Evolutionary conservation across 2,888 invertebrate genomes (phyloP).

Genomic region (Tromatobia lineatoria): DNA sequence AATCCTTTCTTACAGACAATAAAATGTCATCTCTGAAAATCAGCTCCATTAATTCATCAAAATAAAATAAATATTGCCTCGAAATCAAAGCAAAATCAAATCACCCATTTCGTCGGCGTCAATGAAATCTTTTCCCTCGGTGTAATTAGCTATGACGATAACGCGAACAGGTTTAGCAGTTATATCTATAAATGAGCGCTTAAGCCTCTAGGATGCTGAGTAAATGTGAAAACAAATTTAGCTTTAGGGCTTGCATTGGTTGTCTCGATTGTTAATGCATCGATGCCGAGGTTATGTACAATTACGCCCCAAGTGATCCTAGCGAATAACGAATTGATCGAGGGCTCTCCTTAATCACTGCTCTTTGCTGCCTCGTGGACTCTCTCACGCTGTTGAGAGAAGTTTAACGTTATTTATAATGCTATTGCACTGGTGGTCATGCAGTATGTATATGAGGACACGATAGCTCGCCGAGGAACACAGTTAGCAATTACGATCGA

Average conservation of each 20-base stretch:
- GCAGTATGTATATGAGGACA: not conserved
- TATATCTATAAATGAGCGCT: not conserved
- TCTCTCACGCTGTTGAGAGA: conserved; percentile 66
- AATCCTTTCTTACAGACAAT: too few relatives aligned
- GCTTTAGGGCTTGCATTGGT: conserved; percentile 37
- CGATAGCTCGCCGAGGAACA: conserved; percentile 1
- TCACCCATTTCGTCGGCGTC: too few relatives aligned
- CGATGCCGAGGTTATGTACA: conserved; percentile 35
- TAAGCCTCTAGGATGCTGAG: not conserved
- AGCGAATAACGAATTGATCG: conserved; percentile 61
- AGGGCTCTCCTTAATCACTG: conserved; percentile 48
- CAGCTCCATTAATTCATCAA: too few relatives aligned
- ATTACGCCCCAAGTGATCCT: conserved; percentile 52
- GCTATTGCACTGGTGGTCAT: conserved; percentile 27
- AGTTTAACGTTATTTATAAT: conserved; percentile 66
- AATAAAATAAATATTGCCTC: too few relatives aligned
- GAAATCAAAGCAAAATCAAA: too few relatives aligned
- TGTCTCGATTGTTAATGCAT: conserved; percentile 28
- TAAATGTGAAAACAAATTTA: conserved; percentile 55
- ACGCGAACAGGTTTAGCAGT: not conserved
- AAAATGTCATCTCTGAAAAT: too few relatives aligned
- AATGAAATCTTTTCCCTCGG: too few relatives aligned
- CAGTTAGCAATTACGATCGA: conserved; percentile 49
- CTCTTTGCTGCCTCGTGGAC: conserved; percentile 58
- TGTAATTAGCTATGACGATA: not conserved